Conservation (phyloP, 2,113 vertebrate species). For the Microtus richardsoni region DNA sequence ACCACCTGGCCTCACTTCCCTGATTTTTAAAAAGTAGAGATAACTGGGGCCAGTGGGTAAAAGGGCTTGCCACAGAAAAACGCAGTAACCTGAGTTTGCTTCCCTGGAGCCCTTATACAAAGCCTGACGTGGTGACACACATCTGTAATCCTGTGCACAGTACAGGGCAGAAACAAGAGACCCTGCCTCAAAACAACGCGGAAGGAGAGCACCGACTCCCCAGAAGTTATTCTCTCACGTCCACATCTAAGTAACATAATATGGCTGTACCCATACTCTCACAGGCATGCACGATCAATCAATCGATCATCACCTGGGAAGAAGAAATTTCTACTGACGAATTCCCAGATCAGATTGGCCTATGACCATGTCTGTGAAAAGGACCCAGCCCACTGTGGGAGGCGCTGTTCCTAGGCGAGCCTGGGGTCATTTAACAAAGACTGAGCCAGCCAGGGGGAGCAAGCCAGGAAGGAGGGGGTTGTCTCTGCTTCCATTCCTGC, state of each 20-base stretch:
- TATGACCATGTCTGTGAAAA: not conserved
- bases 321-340: not conserved
- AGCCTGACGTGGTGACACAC: not conserved
- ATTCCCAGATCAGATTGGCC: not conserved
- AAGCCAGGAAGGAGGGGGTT: not conserved
- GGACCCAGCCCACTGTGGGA: not conserved
- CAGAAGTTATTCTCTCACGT: not conserved
- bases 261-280: not conserved
- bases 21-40: not conserved
- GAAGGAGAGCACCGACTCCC: not conserved
- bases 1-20: not conserved
- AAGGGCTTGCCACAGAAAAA: too few relatives aligned
- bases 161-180: not conserved
- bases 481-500: not conserved
- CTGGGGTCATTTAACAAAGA: not conserved
- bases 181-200: not conserved
- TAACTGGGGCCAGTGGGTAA: not conserved
- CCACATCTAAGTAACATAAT: not conserved
- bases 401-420: not conserved
- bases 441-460: not conserved
- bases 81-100: not conserved
- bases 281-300: not conserved
- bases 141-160: not conserved
- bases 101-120: not conserved
- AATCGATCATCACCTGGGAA: not conserved